These are phyloP conservation scores for Oryctolagus cuniculus DNA, from an alignment of 2,113 vertebrate species.

Conservation along the genomic window mOryCun1.1 NC_091434.1:162562501-162563000, in stretches of 20 bases:
- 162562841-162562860: not conserved
- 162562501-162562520: not conserved
- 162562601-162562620: not conserved
- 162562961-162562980: conserved; percentile 43
- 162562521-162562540: not conserved
- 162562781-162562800: not conserved
- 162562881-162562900: not conserved
- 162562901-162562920: not conserved
- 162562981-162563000: not conserved
- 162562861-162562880: not conserved
- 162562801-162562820: not conserved
- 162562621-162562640: not conserved
- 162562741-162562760: not conserved
- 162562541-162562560: not conserved
- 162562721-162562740: not conserved
- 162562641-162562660: not conserved
- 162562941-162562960: not conserved
- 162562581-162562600: not conserved
- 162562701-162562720: not conserved
- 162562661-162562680: not conserved
- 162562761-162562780: not conserved
- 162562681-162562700: not conserved
- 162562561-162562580: not conserved
- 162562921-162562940: not conserved
- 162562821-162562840: not conserved